phyloP scores from a whole-genome alignment of 2,113 vertebrate species.

The Chiloscyllium plagiosum region DNA sequence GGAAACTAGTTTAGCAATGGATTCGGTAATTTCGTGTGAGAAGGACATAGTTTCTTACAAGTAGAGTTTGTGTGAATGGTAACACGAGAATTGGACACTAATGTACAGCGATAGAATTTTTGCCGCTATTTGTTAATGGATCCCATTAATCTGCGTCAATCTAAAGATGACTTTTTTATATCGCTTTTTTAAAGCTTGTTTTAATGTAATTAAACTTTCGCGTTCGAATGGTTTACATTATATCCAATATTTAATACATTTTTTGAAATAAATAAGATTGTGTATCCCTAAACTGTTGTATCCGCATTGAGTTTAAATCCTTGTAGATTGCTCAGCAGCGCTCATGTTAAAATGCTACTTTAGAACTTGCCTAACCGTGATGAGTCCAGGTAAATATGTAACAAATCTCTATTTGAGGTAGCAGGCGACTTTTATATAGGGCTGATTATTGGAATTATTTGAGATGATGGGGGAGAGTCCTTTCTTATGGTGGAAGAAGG shows the following conservation, averaged over 20 bases:
- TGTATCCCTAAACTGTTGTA: background rate
- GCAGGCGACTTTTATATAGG: too few relatives aligned
- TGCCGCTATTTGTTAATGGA: background rate
- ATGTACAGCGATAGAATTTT: background rate
- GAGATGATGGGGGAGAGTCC: too few relatives aligned
- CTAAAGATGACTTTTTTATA: background rate
- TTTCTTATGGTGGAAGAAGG: background rate
- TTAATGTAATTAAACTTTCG: background rate
- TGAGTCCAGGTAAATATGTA: too few relatives aligned
- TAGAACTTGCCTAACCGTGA: too few relatives aligned
- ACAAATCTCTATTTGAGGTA: too few relatives aligned
- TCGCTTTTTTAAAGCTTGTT: background rate
- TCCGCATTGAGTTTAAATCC: too few relatives aligned
- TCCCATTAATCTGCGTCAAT: background rate
- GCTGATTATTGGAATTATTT: too few relatives aligned
- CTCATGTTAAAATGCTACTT: too few relatives aligned
- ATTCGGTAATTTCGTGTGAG: background rate
- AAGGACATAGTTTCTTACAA: background rate
- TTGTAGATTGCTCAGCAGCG: too few relatives aligned
- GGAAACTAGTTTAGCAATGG: background rate
- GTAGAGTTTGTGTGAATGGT: background rate
- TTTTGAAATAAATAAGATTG: background rate
- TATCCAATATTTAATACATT: background rate
- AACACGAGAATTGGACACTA: background rate
- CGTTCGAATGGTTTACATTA: background rate